Evolutionary conservation across 2,113 vertebrate species (phyloP).

Genomic region (Rhynchomys soricoides): DNA sequence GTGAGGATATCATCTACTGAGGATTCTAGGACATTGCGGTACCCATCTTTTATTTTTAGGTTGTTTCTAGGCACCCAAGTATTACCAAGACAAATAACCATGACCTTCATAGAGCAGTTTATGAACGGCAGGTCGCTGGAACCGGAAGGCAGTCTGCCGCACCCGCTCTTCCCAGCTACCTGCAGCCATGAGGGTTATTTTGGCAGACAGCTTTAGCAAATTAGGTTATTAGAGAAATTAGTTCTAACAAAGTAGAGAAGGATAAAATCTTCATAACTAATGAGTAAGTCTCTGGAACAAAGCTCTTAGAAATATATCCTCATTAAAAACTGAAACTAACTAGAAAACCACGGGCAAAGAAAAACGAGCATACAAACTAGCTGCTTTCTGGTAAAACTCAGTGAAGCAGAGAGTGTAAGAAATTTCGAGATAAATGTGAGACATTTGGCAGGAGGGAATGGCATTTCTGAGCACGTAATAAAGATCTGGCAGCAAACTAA

Average conservation of each 20-base stretch:
- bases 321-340: constrained; percentile 63
- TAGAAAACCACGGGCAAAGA: constrained; percentile 59
- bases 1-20: neutral
- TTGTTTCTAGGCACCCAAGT: neutral
- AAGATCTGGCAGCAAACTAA: constrained; percentile 13
- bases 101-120: neutral
- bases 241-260: constrained; percentile 17
- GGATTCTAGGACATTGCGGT: neutral
- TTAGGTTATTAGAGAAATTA: constrained; percentile 45
- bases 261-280: constrained; percentile 47
- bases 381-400: constrained; percentile 51
- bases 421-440: neutral
- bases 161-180: neutral
- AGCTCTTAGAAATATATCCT: constrained; percentile 60
- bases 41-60: neutral
- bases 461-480: constrained; percentile 37
- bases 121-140: neutral
- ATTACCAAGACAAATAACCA: neutral
- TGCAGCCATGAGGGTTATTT: neutral
- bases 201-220: neutral
- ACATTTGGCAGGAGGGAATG: constrained; percentile 20
- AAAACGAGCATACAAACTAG: constrained; percentile 27
- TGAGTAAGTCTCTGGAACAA: constrained; percentile 54
- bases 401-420: constrained; percentile 25
- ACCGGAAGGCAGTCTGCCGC: neutral